Conservation (phyloP, 1,140 invertebrate genomes). For the Leguminivora glycinivorella region DNA sequence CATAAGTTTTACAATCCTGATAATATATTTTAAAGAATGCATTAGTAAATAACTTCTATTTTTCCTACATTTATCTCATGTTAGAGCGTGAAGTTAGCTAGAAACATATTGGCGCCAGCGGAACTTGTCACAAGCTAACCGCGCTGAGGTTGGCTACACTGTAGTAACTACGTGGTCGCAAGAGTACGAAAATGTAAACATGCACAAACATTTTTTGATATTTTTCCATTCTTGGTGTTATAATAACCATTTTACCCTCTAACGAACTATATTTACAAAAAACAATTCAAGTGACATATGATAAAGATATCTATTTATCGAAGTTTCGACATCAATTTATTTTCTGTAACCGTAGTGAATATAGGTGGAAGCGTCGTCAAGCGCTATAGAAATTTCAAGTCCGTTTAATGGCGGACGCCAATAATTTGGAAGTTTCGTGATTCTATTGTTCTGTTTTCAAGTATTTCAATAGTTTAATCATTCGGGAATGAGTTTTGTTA, state of each 20-base stretch:
- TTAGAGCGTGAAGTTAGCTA: conserved; percentile 46
- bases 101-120: conserved; percentile 68
- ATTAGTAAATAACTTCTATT: neutral
- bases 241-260: conserved; percentile 8
- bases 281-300: neutral
- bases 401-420: conserved; percentile 78
- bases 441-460: conserved; percentile 76
- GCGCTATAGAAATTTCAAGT: conserved; percentile 72
- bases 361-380: conserved; percentile 75
- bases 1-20: too few relatives aligned
- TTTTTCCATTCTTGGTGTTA: conserved; percentile 34
- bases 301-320: neutral
- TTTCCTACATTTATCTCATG: neutral
- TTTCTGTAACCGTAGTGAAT: conserved; percentile 72
- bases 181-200: conserved; percentile 75
- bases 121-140: conserved; percentile 51
- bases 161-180: conserved; percentile 75
- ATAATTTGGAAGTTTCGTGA: conserved; percentile 79
- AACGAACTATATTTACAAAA: conserved; percentile 7
- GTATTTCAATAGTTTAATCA: conserved; percentile 48
- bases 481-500: conserved; percentile 63
- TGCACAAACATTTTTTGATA: conserved; percentile 64
- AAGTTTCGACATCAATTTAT: conserved; percentile 47
- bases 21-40: too few relatives aligned
- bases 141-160: conserved; percentile 58